Base-by-base conservation (phyloP, 23 tunicate species). In the Styela clava region DNA sequence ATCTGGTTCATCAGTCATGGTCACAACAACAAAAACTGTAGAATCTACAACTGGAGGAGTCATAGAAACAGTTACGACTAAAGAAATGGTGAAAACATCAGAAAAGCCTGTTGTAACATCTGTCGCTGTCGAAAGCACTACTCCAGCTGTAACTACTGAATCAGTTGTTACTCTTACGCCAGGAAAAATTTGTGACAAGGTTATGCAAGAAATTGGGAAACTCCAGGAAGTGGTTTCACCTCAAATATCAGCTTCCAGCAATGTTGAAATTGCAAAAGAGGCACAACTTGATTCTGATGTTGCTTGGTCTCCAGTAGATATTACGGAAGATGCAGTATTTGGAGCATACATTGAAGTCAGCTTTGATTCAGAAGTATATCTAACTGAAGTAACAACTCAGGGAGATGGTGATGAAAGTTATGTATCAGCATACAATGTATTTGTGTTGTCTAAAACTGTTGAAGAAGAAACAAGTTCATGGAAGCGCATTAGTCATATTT, bases 301-400 rank as follows among this genome's bases (percentile, higher is more conserved):
- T 1, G 26, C 30, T 1, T 76, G 81, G 81, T n/a, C 1, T 18
- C 81, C 81, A 16, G 31, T 31, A 16, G 81, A 76, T 29, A 52
- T 44, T 16, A 44, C 22, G 7, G 81, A 25, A 1, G 71, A 29
- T 0, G 71, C 16, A 67, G 22, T 25, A 67, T 67, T 67, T 21
- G 63, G 63, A 2, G 87, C 97, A 16, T 85, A 76, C 65, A 64
- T 91, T 37, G 90, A 85, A 61, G 85, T 82, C 18, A 70, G 35
- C 51, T 86, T 82, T 61, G 87, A 71, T 2, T n/a, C 78, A 31
- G 64, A 32, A 2, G 89, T 86, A 23, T 64, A 70, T 32, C 69
- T 91, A 29, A 91, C 97, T 1, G 83, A 83, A 12, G 82, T 91
- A 22, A 61, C 82, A 0, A 91, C 97, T 5, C 97, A 91, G 62